These are phyloP conservation scores for Calliopum simillimum DNA, from an alignment of 2,888 invertebrate genomes.

Conservation along the genomic window DNA sequence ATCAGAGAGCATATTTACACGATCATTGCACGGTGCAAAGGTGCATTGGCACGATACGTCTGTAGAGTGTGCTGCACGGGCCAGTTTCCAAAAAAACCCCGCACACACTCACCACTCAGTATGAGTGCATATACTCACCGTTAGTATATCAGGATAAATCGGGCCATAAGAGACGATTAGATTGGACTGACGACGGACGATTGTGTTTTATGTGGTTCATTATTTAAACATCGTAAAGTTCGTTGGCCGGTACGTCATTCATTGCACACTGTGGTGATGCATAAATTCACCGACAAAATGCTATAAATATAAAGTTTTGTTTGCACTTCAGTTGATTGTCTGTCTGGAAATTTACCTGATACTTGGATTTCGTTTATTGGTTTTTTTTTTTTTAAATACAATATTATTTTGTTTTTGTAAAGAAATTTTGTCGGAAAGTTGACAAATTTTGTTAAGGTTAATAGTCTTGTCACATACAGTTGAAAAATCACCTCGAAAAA, in stretches of 20 bases:
- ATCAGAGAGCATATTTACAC: background rate
- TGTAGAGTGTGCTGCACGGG: background rate
- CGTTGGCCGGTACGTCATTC: slow-evolving; percentile 1
- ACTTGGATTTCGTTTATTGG: no score
- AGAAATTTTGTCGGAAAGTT: background rate
- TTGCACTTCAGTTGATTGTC: background rate
- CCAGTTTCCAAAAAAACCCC: background rate
- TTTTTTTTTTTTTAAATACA: background rate
- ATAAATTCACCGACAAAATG: slow-evolving; percentile 15
- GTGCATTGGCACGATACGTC: slow-evolving; percentile 13
- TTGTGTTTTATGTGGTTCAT: background rate
- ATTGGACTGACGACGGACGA: background rate
- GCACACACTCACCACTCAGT: background rate
- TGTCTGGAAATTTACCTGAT: slow-evolving; percentile 12
- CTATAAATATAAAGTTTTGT: slow-evolving; percentile 10
- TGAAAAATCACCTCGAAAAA: no score
- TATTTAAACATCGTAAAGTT: slow-evolving; percentile 3
- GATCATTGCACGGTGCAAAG: slow-evolving; percentile 20
- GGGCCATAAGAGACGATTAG: background rate
- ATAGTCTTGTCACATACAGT: no score
- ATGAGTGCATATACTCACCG: background rate
- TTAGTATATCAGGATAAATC: background rate
- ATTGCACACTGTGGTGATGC: slow-evolving; percentile 3
- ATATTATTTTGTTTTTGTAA: background rate
- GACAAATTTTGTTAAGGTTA: no score